These are phyloP conservation scores for Etia nguti DNA, from an alignment of 2,113 vertebrate genomes.

Conservation along the genomic window DNA sequence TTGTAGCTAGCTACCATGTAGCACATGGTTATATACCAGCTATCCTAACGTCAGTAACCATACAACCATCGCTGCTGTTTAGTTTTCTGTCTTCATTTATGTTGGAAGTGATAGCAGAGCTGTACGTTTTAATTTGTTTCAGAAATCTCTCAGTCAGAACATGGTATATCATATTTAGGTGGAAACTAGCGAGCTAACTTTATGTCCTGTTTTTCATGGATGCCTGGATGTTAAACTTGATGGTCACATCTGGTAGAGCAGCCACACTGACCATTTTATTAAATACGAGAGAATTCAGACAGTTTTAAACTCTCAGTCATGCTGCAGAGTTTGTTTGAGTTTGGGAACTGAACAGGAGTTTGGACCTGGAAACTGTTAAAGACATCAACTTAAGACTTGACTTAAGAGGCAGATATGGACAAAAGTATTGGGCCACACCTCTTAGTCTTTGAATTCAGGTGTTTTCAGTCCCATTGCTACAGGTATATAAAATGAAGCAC, in stretches of 20 bases:
- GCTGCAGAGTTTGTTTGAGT: background rate
- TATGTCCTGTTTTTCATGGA: background rate
- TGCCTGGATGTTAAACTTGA: background rate
- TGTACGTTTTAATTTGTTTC: background rate
- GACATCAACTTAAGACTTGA: background rate
- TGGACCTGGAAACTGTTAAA: background rate
- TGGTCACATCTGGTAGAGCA: background rate
- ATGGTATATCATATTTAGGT: background rate
- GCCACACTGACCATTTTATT: background rate
- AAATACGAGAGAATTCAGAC: background rate
- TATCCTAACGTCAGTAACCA: background rate
- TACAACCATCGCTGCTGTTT: background rate
- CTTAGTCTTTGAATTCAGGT: background rate
- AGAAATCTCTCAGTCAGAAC: background rate
- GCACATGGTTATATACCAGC: background rate
- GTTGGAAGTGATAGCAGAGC: background rate
- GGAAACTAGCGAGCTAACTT: background rate
- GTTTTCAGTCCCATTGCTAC: background rate
- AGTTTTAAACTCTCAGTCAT: background rate
- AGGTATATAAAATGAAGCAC: background rate
- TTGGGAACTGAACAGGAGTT: background rate
- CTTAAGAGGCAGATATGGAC: background rate
- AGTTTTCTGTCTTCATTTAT: fast-evolving
- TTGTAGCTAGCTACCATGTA: background rate
- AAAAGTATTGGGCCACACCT: background rate